Evolutionary conservation across 1,140 invertebrate species (phyloP).

Genomic region (Lepidurus couesii): DNA sequence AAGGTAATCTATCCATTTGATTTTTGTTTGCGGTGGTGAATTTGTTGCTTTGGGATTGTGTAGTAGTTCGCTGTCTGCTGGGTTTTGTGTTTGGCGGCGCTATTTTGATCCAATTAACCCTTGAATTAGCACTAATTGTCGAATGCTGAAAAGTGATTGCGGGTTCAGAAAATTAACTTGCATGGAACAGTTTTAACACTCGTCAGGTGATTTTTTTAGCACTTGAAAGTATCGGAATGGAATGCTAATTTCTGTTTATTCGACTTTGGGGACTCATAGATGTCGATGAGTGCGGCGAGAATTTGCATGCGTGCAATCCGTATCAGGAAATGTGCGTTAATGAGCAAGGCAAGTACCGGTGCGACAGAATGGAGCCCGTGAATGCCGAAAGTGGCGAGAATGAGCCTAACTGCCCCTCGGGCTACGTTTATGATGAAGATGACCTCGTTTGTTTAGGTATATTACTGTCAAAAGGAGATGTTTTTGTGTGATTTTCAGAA

Average conservation of each 20-base stretch:
- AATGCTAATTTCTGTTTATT: constrained; percentile 22
- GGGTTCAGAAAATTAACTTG: background rate
- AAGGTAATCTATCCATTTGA: constrained; percentile 47
- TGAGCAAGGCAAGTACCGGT: constrained; percentile 44
- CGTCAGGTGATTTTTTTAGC: background rate
- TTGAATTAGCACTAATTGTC: background rate
- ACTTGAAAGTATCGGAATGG: background rate
- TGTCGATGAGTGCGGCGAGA: constrained; percentile 54
- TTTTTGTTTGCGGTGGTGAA: background rate
- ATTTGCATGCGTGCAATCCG: constrained; percentile 40
- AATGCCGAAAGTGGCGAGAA: constrained; percentile 24
- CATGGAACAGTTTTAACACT: background rate
- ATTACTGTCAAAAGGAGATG: background rate
- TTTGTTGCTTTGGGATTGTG: background rate
- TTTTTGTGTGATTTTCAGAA: background rate
- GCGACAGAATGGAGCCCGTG: constrained; percentile 38
- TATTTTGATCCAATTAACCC: background rate
- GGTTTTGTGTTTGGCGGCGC: background rate
- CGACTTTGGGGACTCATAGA: constrained; percentile 44
- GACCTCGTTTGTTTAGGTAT: constrained; percentile 40
- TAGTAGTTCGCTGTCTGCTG: background rate
- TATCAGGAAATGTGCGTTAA: constrained; percentile 43
- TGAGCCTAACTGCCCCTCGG: constrained; percentile 54
- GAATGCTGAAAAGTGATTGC: background rate
- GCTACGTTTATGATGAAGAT: constrained; percentile 49